A percentile compares a stretch with the other conserved stretches of the same genome.
Conservation (phyloP, 2,888 invertebrate genomes). For the Rhaphigaster nebulosa region DNA sequence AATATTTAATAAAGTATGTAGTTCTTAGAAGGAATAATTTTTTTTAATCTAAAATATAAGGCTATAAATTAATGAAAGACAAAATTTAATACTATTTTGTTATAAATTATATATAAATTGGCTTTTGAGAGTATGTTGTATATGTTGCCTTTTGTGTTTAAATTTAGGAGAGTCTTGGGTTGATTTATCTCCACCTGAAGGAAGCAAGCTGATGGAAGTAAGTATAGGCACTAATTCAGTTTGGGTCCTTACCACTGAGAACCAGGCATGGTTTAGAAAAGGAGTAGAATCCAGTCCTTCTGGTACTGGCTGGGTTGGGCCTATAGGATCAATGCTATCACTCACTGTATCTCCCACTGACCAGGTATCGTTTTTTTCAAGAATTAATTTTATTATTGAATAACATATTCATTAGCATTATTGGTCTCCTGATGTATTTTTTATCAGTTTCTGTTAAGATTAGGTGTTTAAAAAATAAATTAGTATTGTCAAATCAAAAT, state of each 20-base stretch:
- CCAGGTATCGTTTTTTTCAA: slow-evolving; percentile 74
- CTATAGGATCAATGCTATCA: slow-evolving; percentile 86
- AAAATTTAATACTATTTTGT: too few relatives aligned
- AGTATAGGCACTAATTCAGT: slow-evolving; percentile 85
- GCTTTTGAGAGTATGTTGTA: too few relatives aligned
- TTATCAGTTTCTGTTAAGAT: not conserved
- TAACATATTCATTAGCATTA: not conserved
- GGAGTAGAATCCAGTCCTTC: slow-evolving; percentile 76
- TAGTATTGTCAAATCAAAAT: not conserved
- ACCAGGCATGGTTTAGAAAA: slow-evolving; percentile 90
- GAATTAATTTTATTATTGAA: not conserved
- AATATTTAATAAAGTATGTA: too few relatives aligned
- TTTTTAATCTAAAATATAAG: too few relatives aligned
- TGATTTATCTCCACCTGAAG: slow-evolving; percentile 82
- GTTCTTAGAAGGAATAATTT: too few relatives aligned
- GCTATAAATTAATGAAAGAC: too few relatives aligned
- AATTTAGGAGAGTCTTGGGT: slow-evolving; percentile 80
- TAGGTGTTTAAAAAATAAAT: not conserved
- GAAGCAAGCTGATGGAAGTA: slow-evolving; percentile 80
- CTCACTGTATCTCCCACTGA: slow-evolving; percentile 90
- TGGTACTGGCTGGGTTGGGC: slow-evolving; percentile 90
- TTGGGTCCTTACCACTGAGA: slow-evolving; percentile 84
- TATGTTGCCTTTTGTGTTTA: not conserved
- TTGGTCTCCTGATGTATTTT: not conserved
- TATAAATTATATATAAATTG: too few relatives aligned